A percentile compares a stretch with the other conserved stretches of the same genome.
Conservation (phyloP, 2,888 invertebrate genomes). For the Hartigia nigra region DNA sequence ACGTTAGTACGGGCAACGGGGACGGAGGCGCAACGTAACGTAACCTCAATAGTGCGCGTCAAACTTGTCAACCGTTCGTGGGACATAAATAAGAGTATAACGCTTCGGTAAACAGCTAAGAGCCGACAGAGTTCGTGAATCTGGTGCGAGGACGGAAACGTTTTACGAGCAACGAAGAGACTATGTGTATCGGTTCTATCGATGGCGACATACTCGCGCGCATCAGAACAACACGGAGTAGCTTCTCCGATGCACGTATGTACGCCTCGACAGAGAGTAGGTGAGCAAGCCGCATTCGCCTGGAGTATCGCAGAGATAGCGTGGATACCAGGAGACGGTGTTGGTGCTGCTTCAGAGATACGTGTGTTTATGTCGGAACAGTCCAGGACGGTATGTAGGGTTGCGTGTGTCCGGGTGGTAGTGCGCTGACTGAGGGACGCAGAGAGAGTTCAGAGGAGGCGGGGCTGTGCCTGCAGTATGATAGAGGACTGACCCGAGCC, state of each 20-base stretch:
- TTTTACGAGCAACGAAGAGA: conserved; percentile 30
- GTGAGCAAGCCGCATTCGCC: neutral
- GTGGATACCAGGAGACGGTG: neutral
- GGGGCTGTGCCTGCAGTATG: conserved; percentile 59
- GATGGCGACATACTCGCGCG: neutral
- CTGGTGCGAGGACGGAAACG: conserved; percentile 30
- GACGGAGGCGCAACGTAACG: neutral
- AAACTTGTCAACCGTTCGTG: neutral
- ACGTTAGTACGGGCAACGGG: neutral
- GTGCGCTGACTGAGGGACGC: conserved; percentile 9
- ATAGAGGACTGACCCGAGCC: conserved; percentile 66
- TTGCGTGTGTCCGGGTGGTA: conserved; percentile 3
- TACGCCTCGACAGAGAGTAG: neutral
- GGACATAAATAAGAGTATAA: neutral
- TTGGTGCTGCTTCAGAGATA: neutral
- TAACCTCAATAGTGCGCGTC: neutral
- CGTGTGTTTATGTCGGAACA: conserved; percentile 34
- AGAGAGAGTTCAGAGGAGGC: conserved; percentile 27
- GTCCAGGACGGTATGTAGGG: conserved; percentile 19
- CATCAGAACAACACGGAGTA: neutral
- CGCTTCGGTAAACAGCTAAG: neutral
- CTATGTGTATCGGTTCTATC: conserved; percentile 18
- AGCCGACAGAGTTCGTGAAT: neutral
- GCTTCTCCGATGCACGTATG: neutral
- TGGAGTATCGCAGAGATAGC: neutral